Evolutionary conservation across 2,113 vertebrate genomes (phyloP), one percentile per base, ranked within the genome.

Genomic region (Psammodynastes pulverulentus): DNA sequence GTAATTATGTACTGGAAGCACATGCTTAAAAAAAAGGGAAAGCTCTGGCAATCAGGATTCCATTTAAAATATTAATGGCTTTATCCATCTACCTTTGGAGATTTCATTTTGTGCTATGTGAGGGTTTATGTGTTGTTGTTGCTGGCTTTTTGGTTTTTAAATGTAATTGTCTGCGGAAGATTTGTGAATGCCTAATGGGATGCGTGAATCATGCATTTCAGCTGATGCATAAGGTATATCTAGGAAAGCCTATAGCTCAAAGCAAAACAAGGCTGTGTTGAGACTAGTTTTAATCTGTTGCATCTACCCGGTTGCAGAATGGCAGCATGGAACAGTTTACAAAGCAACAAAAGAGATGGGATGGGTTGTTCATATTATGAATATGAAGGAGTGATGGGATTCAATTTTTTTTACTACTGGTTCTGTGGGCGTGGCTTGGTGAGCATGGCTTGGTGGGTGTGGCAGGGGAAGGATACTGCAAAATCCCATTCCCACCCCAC

Each of bases 1-100:
- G 96, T 97, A 97, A 97, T 97, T 97, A 97, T 87, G 95, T 93
- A 97, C 95, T 91, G 92, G 26, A 62, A 94, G 89, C 95, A 84
- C 94, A 93, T 94, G 95, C 96, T 97, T 97, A 97, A 97, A 95
- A 97, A 95, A 97, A 97, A 95, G n/a, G n/a, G 94, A 97, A 96
- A 95, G 94, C 94, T 93, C 95, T 96, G 96, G 95, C 86, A 96
- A 95, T 96, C 96, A 95, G 96, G 95, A 95, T 96, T 95, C 96
- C 95, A 58, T 95, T 96, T 94, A 96, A 96, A 96, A 97, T 97
- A 96, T 96, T 97, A 97, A 97, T 96, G 89, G 23, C 91, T 23
- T 43, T 94, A 94, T 94, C 90, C 46, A 88, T 79, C 92, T 91
- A 91, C 87, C 92, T 94, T 89, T 90, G 53, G 86, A 84, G 67